Conservation (phyloP, 2,797 vertebrate species). For the Crypturellus tataupa region DNA sequence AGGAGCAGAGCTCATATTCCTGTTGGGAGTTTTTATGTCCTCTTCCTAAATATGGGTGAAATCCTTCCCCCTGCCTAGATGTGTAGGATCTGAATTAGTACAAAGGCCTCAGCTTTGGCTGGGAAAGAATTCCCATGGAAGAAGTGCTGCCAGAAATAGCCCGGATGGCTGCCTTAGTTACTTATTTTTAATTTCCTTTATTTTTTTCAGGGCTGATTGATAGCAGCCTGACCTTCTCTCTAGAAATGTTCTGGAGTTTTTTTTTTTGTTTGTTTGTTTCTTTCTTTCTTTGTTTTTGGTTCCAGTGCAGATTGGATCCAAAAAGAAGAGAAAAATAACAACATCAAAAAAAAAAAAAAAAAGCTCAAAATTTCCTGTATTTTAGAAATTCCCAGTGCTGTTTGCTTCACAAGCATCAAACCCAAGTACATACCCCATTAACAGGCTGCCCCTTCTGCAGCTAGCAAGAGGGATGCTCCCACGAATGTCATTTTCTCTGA, state of each 20-base stretch:
- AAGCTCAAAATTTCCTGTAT: neutral
- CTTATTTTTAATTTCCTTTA: neutral
- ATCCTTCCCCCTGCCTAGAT: neutral
- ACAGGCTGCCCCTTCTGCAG: neutral
- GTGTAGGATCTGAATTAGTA: neutral
- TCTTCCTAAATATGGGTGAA: neutral
- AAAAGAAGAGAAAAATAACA: neutral
- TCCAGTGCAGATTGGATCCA: neutral
- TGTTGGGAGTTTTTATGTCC: neutral
- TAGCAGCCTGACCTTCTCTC: conserved; percentile 35
- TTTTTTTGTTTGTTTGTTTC: conserved; percentile 1
- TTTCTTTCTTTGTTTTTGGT: neutral
- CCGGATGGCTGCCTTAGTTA: neutral
- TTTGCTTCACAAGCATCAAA: conserved; percentile 25
- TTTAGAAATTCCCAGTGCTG: conserved; percentile 26
- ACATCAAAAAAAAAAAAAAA: neutral
- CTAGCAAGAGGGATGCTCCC: conserved; percentile 21
- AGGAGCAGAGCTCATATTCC: fast-evolving
- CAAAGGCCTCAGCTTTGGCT: neutral
- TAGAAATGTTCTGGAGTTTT: conserved; percentile 6
- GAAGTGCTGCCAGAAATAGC: neutral
- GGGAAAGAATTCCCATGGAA: neutral
- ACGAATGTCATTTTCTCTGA: neutral
- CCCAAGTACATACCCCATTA: neutral
- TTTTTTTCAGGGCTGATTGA: neutral